A percentile compares a stretch with the other conserved stretches of the same genome.
Conservation (phyloP, 1,140 invertebrate species). For the Cydia fagiglandana region DNA sequence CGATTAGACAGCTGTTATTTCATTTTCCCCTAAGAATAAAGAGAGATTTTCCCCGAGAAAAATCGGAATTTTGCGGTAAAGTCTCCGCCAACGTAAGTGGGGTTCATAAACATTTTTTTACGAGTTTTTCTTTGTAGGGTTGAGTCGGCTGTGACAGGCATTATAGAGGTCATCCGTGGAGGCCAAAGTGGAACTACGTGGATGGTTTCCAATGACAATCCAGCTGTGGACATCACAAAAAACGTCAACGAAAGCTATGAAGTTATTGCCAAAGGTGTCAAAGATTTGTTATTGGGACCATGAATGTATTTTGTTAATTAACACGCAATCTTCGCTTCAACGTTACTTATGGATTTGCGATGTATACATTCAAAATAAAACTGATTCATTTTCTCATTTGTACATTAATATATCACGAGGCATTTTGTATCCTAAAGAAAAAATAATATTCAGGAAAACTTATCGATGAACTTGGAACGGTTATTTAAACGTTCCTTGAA, state of each 20-base stretch:
- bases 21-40: slow-evolving; percentile 7
- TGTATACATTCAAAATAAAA: not conserved
- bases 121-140: slow-evolving; percentile 53
- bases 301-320: not conserved
- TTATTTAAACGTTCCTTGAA: slow-evolving; percentile 29
- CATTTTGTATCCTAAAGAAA: not conserved
- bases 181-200: slow-evolving; percentile 60
- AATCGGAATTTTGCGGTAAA: slow-evolving; percentile 1
- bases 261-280: slow-evolving; percentile 38
- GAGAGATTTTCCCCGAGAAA: not conserved
- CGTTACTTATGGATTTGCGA: not conserved
- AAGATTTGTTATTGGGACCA: slow-evolving; percentile 3
- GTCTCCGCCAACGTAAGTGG: slow-evolving; percentile 13
- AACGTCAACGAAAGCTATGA: slow-evolving; percentile 52
- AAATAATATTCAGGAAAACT: not conserved
- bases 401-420: not conserved
- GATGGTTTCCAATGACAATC: slow-evolving; percentile 64
- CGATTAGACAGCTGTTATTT: slow-evolving; percentile 27
- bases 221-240: slow-evolving; percentile 55
- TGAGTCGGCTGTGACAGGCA: slow-evolving; percentile 59
- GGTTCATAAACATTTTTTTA: slow-evolving; percentile 15
- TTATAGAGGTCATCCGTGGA: slow-evolving; percentile 56
- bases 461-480: slow-evolving; percentile 24
- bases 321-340: not conserved
- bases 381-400: not conserved